Percentiles rank a stretch among this genome's conserved stretches.
phyloP scores from a whole-genome alignment of 2,113 vertebrate species.

The Protobothrops flavoviridis region DNA sequence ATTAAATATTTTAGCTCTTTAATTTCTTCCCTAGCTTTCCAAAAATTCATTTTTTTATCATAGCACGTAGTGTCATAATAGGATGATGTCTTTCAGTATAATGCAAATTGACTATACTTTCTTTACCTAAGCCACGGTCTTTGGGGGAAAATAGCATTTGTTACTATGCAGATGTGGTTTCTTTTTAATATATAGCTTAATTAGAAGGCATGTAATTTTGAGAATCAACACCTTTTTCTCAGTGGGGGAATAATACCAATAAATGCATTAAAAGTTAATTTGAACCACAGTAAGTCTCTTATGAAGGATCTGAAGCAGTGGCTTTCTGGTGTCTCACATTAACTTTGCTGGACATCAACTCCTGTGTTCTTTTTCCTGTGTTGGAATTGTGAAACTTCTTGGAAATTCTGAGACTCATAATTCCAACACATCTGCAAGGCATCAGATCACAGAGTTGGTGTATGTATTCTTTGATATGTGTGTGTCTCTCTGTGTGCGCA shows the following conservation, averaged over 20 bases:
- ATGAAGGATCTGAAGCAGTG: neutral
- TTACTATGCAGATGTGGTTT: conserved; percentile 25
- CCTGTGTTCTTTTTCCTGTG: too few species aligned
- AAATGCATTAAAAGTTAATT: conserved; percentile 36
- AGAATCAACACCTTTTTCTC: neutral
- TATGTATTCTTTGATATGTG: too few species aligned
- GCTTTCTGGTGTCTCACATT: neutral
- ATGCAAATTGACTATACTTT: conserved; percentile 29
- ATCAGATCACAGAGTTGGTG: too few species aligned
- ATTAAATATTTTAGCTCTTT: accelerated
- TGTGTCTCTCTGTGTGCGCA: too few species aligned
- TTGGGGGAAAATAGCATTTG: neutral
- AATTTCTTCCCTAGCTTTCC: neutral
- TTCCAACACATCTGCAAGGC: too few species aligned
- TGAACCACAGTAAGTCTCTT: conserved; percentile 4
- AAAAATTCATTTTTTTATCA: neutral
- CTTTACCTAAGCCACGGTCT: neutral
- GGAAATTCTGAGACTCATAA: too few species aligned
- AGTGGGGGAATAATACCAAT: conserved; percentile 18
- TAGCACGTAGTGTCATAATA: neutral
- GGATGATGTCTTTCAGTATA: conserved; percentile 1
- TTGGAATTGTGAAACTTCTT: too few species aligned
- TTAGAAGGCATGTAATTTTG: conserved; percentile 35
- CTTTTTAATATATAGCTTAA: conserved; percentile 40
- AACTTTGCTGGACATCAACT: neutral